phyloP scores from a whole-genome alignment of 2,113 vertebrate species.

The Aptenodytes forsteri region DNA sequence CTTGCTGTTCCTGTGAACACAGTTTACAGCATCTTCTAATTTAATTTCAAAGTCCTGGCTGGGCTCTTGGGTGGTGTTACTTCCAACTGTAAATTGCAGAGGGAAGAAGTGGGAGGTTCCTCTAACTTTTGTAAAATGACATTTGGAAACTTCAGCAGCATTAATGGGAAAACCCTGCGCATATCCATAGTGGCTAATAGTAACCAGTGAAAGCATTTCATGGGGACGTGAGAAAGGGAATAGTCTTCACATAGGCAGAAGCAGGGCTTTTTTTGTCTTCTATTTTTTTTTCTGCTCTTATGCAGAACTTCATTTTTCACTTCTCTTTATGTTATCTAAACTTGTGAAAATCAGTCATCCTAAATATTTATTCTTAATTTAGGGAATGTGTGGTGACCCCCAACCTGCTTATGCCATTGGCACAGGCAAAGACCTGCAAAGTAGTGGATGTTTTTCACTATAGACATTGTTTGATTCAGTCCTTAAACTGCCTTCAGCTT shows the following conservation, averaged over 20 bases:
- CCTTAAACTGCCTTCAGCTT: neutral
- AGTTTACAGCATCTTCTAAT: neutral
- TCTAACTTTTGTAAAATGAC: neutral
- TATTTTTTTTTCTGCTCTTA: neutral
- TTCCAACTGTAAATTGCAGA: neutral
- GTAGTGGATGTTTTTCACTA: neutral
- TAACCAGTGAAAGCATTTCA: neutral
- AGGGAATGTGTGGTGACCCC: neutral
- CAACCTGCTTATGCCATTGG: neutral
- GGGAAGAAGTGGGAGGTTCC: neutral
- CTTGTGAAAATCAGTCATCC: neutral
- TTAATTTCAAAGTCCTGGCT: neutral
- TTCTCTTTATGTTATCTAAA: neutral
- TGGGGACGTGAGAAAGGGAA: neutral
- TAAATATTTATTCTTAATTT: neutral
- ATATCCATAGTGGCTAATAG: neutral
- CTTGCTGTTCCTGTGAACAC: neutral
- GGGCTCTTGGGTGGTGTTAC: neutral
- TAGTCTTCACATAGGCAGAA: neutral
- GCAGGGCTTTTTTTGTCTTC: neutral
- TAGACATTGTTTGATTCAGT: neutral
- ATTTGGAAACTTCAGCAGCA: slow-evolving; percentile 16
- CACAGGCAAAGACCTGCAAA: neutral
- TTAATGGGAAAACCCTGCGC: neutral
- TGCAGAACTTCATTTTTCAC: neutral